Base-by-base conservation (phyloP, 2,797 vertebrate species). In the Syngnathus rostellatus region DNA sequence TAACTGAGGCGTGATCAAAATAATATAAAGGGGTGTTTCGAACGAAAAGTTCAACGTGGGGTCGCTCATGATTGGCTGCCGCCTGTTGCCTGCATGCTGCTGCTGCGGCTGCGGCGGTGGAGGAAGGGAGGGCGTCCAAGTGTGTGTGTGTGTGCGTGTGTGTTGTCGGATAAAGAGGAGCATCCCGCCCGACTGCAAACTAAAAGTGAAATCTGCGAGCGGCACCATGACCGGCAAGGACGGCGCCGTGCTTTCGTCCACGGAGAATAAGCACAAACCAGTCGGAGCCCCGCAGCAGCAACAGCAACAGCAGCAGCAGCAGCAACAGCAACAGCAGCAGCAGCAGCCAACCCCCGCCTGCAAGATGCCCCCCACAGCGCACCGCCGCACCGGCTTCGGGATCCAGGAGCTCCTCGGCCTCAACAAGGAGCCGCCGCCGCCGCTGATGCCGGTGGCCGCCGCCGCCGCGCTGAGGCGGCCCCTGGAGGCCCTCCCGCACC, bases 371-470 rank as follows among this genome's bases (percentile, higher is more conserved):
- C 82, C 87, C 66, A 82, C 91, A 19, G 81, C 58, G 77, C 91
- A 92, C 70, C 89, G 95, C 78, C 95, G 95, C 91, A 97, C 94
- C 0, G 96, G 96, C 53, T 98, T 98, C 75, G 96, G 96, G 71
- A 98, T 98, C 82, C 96, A 98, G 87, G 96, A 98, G 90, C 95
- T 98, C 81, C 88, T 98, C 76, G 96, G 96, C 59, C 92, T 98
- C 78, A 97, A 95, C 87, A 97, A 96, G 90, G 96, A 98, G 78
- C 39, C 4, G 19, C 59, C n/a, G 86, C 88, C 40, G 39, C n/a
- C n/a, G 59, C 41, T 14, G 41, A 2, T 43, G 41, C 41, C 11
- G 9, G 10, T 12, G 41, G 10, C n/a, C 19, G 19, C 38, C 39
- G 19, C 11, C 39, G 39, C 41, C 21, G 86, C 87, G 1, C 92